A percentile compares a stretch with the other conserved stretches of the same genome.
phyloP scores from a whole-genome alignment of 2,113 vertebrate genomes.

The Rattus rattus region DNA sequence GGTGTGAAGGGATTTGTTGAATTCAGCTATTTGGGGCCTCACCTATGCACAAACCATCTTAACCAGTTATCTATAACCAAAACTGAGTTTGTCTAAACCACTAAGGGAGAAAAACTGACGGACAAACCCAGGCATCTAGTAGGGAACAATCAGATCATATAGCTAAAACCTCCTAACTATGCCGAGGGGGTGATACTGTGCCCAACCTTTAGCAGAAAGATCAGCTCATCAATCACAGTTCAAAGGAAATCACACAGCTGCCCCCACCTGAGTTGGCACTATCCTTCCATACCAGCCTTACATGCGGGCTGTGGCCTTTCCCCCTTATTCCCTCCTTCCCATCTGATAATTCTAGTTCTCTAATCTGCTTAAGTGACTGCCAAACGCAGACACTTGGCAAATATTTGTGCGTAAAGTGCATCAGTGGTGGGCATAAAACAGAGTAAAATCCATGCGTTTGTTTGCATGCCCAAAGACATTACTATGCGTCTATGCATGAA shows the following conservation, averaged over 20 bases:
- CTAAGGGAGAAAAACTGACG: neutral
- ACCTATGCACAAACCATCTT: neutral
- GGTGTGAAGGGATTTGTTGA: neutral
- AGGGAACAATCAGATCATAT: neutral
- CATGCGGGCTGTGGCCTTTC: neutral
- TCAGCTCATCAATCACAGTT: neutral
- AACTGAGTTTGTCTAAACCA: neutral
- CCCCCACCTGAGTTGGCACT: neutral
- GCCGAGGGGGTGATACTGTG: neutral
- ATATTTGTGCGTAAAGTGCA: neutral
- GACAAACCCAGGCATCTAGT: neutral
- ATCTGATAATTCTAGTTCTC: conserved; percentile 15
- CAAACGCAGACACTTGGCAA: neutral
- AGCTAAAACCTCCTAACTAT: neutral
- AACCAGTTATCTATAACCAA: neutral
- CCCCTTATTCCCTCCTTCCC: neutral
- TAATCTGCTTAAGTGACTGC: neutral
- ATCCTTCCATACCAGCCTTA: neutral
- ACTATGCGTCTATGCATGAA: neutral
- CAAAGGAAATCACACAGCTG: neutral
- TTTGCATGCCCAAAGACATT: neutral
- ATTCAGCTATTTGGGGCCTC: neutral
- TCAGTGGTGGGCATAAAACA: neutral
- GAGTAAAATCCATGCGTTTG: neutral
- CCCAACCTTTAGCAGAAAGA: neutral